phyloP scores from a whole-genome alignment of 1,140 invertebrate genomes.

The Zelostemma sp. region DNA sequence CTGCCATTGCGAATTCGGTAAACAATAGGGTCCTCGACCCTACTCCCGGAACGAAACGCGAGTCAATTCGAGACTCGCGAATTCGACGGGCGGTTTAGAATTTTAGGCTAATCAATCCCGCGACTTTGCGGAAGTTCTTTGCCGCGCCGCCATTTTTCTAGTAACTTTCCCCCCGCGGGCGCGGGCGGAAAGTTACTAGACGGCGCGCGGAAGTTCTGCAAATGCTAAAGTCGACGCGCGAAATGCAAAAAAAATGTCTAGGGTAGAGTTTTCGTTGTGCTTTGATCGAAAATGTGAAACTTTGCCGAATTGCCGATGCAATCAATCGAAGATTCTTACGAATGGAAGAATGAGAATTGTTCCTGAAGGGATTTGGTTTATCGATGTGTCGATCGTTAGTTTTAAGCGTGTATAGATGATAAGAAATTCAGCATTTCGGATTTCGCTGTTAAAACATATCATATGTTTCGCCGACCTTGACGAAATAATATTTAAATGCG shows the following conservation, averaged over 20 bases:
- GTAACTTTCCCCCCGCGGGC: background rate
- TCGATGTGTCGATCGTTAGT: slow-evolving; percentile 47
- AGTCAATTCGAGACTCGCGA: slow-evolving; percentile 66
- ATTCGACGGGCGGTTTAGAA: slow-evolving; percentile 38
- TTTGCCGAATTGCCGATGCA: slow-evolving; percentile 64
- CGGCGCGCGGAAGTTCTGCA: slow-evolving; percentile 16
- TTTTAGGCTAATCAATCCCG: slow-evolving; percentile 10
- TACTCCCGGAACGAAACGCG: slow-evolving; percentile 69
- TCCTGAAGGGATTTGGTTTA: slow-evolving; percentile 24
- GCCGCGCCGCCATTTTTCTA: background rate
- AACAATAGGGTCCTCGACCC: slow-evolving; percentile 56
- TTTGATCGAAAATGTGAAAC: slow-evolving; percentile 11
- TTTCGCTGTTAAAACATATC: background rate
- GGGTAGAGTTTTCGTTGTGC: background rate
- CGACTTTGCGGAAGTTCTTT: slow-evolving; percentile 20
- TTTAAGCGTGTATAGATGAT: too few species aligned
- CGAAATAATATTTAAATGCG: background rate
- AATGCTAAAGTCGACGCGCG: slow-evolving; percentile 32
- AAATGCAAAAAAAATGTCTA: background rate
- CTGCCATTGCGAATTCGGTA: slow-evolving; percentile 57
- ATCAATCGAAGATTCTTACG: too few species aligned
- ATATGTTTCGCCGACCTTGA: background rate
- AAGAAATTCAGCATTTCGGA: too few species aligned
- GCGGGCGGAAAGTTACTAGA: background rate
- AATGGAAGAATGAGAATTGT: slow-evolving; percentile 42